phyloP scores from a whole-genome alignment of 2,113 vertebrate species.

The Cyprinodon variegatus region DNA sequence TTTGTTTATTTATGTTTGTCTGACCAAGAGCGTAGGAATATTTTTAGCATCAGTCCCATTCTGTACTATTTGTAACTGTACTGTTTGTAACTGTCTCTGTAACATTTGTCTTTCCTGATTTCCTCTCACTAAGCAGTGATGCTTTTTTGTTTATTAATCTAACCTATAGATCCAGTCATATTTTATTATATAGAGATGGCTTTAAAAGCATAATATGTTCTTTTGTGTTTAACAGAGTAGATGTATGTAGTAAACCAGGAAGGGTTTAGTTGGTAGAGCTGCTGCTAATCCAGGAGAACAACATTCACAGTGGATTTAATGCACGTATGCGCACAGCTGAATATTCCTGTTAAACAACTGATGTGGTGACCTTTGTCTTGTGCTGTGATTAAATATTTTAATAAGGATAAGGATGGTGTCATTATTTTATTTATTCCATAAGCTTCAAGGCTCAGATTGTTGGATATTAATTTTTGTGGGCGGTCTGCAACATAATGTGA shows the following conservation, averaged over 20 bases:
- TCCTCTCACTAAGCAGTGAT: conserved; percentile 40
- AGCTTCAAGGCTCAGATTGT: background rate
- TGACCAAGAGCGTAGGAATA: conserved; percentile 37
- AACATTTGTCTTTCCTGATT: conserved; percentile 44
- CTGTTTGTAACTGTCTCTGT: too few relatives aligned
- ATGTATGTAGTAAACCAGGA: conserved; percentile 26
- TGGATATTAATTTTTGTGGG: background rate
- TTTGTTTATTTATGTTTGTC: conserved; percentile 40
- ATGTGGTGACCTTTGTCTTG: conserved; percentile 37
- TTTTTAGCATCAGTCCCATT: conserved; percentile 37
- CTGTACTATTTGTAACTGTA: conserved; percentile 28
- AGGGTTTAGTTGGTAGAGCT: conserved; percentile 17
- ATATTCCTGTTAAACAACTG: conserved; percentile 31
- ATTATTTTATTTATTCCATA: background rate
- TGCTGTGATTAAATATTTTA: conserved; percentile 63
- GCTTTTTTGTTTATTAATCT: conserved; percentile 32
- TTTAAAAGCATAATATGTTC: conserved; percentile 30
- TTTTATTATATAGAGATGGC: conserved; percentile 17
- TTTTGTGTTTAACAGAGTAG: conserved; percentile 45
- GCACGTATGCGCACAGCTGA: background rate
- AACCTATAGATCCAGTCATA: conserved; percentile 20
- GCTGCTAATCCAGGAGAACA: conserved; percentile 11
- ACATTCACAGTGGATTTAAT: conserved; percentile 17
- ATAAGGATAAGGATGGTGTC: conserved; percentile 16
- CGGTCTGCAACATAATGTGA: background rate